Percentiles rank a stretch among this genome's conserved stretches.
These are phyloP conservation scores for Prionace glauca DNA, from an alignment of 2,797 vertebrate species.

Conservation along the genomic window DNA sequence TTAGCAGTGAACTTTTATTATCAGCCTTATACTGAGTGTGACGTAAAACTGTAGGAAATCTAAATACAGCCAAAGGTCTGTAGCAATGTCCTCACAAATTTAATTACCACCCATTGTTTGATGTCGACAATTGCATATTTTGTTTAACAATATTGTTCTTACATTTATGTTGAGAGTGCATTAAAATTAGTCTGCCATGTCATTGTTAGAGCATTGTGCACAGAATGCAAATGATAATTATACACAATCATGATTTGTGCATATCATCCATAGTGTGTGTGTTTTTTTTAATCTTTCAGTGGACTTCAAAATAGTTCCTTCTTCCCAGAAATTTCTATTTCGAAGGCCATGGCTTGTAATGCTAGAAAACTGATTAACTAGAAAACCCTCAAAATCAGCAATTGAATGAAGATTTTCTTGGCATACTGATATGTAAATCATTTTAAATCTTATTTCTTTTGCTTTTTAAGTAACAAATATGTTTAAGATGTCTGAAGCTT, in stretches of 20 bases:
- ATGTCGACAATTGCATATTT: neutral
- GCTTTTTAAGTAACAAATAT: neutral
- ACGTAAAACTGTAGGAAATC: neutral
- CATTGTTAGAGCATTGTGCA: neutral
- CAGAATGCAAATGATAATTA: neutral
- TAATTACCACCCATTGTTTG: neutral
- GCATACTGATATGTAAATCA: neutral
- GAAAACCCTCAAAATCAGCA: neutral
- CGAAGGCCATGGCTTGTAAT: neutral
- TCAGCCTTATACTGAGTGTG: neutral
- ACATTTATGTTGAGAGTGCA: neutral
- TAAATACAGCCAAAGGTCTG: neutral
- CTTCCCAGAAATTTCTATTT: neutral
- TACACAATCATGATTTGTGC: neutral
- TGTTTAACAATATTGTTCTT: neutral
- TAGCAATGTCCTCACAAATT: neutral
- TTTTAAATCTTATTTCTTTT: neutral
- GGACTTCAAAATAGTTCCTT: neutral
- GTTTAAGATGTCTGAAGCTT: neutral
- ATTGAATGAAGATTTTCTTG: neutral
- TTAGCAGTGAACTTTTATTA: neutral
- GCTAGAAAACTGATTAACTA: neutral
- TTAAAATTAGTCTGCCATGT: neutral
- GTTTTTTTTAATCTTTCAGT: neutral
- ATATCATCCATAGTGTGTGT: too few relatives aligned